Evolutionary conservation across 2,113 vertebrate genomes (phyloP).

Genomic region (Odontophorus gujanensis): DNA sequence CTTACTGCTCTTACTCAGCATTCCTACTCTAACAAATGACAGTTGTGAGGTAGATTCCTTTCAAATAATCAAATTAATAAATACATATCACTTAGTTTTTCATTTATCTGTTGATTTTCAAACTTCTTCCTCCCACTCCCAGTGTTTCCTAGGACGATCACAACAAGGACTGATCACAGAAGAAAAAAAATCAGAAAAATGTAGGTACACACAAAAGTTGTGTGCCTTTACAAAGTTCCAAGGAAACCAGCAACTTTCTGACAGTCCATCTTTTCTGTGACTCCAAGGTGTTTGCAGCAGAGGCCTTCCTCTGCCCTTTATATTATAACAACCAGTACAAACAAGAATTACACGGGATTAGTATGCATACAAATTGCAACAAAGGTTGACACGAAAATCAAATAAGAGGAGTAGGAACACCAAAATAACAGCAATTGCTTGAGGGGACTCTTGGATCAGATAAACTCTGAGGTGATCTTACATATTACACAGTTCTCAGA

Average conservation of each 20-base stretch:
- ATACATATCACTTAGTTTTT: neutral
- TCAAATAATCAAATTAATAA: neutral
- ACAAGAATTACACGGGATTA: neutral
- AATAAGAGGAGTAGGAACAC: neutral
- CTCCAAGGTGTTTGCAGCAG: neutral
- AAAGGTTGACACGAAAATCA: neutral
- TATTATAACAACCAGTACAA: neutral
- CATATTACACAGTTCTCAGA: neutral
- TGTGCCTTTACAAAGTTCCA: neutral
- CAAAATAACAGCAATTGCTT: neutral
- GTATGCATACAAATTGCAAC: neutral
- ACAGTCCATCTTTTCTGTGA: neutral
- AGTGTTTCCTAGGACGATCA: neutral
- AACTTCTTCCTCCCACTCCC: neutral
- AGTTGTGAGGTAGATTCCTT: neutral
- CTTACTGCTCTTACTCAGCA: neutral
- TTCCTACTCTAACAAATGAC: neutral
- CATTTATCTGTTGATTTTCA: neutral
- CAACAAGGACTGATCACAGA: neutral
- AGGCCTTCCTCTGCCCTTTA: neutral
- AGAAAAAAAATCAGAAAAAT: neutral
- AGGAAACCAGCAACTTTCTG: neutral
- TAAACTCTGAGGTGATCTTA: neutral
- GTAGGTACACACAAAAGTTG: neutral
- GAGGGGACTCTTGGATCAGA: neutral